Base-by-base conservation (phyloP, 2,113 vertebrate species). In the Aptenodytes patagonicus region DNA sequence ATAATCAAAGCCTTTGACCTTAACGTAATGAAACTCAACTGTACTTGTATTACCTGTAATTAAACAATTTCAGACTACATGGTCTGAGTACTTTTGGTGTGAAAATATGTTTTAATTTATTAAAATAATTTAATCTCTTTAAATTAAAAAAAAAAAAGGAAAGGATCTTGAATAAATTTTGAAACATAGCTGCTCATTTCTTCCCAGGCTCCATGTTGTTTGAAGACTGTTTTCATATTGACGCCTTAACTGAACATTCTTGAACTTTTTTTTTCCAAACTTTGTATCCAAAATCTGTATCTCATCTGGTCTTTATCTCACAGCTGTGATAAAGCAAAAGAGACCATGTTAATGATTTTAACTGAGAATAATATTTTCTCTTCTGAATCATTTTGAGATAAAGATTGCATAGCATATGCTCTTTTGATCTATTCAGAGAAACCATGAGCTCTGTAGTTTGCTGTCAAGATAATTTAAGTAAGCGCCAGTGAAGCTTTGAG, bases 331-430 rank as follows among this genome's bases (percentile, higher is more conserved):
- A 95, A 89, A 84, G 89, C 36, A 51, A 86, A 88, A 90, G 49
- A 94, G 87, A 89, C 60, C 58, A 85, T 89, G 69, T 83, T 97
- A 95, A 87, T 96, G 85, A 90, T 96, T 95, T 98, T 98, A 96
- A 98, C 92, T 96, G 82, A 86, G 69, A 92, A 83, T 80, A 49
- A 85, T 92, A 85, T 92, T 97, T 97, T 89, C 40, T 93, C 38
- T 96, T 87, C 71, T 91, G 83, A 95, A 95, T 93, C 29, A 93
- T 96, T 97, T 73, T 87, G 60, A 90, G 94, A 97, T 96, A 97
- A 94, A 84, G 91, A 90, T 93, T 95, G 65, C 46, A 60, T 65
- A 93, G 40, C 62, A 73, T 91, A 69, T 40, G n/a, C 66, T 96
- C 93, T 96, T 91, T 96, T 94, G 89, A 96, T 85, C 95, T 94